phyloP scores from a whole-genome alignment of 2,888 invertebrate genomes.

The Uloborus plumipes region DNA sequence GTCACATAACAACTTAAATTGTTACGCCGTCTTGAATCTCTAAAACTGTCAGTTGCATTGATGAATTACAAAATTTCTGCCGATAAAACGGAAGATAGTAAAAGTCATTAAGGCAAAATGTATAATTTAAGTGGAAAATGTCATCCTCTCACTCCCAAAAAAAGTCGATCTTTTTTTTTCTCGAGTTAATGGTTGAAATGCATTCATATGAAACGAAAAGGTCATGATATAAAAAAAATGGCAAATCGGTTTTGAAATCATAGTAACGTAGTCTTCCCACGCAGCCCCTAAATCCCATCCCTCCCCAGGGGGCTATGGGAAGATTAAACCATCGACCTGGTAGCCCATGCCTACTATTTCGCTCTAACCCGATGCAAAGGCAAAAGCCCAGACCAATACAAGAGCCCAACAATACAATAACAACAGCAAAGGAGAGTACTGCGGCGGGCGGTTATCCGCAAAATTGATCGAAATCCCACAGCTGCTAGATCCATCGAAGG shows the following conservation, averaged over 20 bases:
- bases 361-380: background rate
- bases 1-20: too few species aligned
- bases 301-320: slow-evolving; percentile 21
- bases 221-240: too few species aligned
- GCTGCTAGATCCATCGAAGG: slow-evolving; percentile 43
- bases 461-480: slow-evolving; percentile 64
- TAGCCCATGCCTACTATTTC: slow-evolving; percentile 37
- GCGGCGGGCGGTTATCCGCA: slow-evolving; percentile 58
- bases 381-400: slow-evolving; percentile 18
- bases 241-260: background rate
- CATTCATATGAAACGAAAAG: too few species aligned
- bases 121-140: too few species aligned
- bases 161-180: too few species aligned
- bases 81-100: too few species aligned
- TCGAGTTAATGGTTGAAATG: too few species aligned
- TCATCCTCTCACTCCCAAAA: too few species aligned
- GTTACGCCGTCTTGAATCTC: too few species aligned
- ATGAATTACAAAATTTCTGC: too few species aligned
- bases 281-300: slow-evolving; percentile 12
- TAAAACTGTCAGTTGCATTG: too few species aligned
- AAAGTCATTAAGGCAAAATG: too few species aligned
- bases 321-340: slow-evolving; percentile 63
- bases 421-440: slow-evolving; percentile 30
- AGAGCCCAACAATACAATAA: slow-evolving; percentile 48
- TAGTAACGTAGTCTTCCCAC: slow-evolving; percentile 44